phyloP scores from a whole-genome alignment of 2,797 vertebrate genomes.

The Myotis vivesi region DNA sequence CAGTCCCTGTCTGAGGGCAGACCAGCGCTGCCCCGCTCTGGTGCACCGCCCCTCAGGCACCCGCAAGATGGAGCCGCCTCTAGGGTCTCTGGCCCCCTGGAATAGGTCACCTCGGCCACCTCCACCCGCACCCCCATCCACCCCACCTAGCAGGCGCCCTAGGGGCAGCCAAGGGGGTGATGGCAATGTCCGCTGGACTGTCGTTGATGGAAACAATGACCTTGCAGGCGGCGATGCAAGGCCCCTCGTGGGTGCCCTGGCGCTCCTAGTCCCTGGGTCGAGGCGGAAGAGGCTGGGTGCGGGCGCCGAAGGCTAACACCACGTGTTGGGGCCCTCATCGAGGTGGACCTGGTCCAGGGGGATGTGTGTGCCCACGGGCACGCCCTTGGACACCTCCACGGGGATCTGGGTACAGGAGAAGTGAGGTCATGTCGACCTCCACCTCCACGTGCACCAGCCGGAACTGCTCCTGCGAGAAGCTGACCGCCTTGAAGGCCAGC shows the following conservation, averaged over 20 bases:
- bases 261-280: conserved; percentile 91
- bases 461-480: conserved; percentile 91
- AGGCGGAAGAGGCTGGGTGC: conserved; percentile 87
- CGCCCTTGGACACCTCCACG: conserved; percentile 92
- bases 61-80: conserved; percentile 79
- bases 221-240: conserved; percentile 90
- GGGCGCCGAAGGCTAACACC: conserved; percentile 88
- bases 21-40: conserved; percentile 93
- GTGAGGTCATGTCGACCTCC: conserved; percentile 83
- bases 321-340: conserved; percentile 86
- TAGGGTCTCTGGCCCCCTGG: conserved; percentile 73
- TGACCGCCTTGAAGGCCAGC: conserved; percentile 92
- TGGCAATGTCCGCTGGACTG: conserved; percentile 90
- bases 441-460: conserved; percentile 93
- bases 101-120: background rate
- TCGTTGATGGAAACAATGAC: conserved; percentile 91
- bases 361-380: conserved; percentile 85
- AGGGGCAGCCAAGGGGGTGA: conserved; percentile 89
- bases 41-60: conserved; percentile 90
- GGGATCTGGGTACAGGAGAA: conserved; percentile 70
- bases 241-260: conserved; percentile 91
- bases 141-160: background rate
- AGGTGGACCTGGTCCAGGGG: conserved; percentile 87
- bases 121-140: too few species aligned
- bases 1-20: conserved; percentile 93